phyloP scores from a whole-genome alignment of 2,888 invertebrate genomes.

The Eustalomyia histrio region DNA sequence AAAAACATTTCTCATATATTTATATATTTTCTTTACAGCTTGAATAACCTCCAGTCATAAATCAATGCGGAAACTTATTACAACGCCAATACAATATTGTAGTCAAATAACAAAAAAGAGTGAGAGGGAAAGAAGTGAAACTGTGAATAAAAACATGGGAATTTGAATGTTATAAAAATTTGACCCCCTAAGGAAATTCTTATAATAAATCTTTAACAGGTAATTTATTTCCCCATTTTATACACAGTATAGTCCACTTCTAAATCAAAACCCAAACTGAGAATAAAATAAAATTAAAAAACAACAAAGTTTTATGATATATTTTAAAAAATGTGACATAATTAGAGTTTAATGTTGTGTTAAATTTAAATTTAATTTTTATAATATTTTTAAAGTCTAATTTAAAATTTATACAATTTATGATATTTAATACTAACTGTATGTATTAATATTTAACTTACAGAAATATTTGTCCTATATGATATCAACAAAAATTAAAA shows the following conservation, averaged over 20 bases:
- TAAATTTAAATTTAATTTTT: background rate
- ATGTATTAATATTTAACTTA: too few relatives aligned
- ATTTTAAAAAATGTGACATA: background rate
- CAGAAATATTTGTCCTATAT: too few relatives aligned
- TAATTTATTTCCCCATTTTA: slow-evolving; percentile 15
- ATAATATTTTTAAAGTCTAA: background rate
- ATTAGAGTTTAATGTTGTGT: slow-evolving; percentile 1
- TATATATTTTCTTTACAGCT: slow-evolving; percentile 29
- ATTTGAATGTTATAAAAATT: background rate
- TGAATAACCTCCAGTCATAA: slow-evolving; percentile 44
- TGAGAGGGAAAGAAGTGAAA: background rate
- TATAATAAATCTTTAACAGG: slow-evolving; percentile 20
- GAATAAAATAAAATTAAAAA: background rate
- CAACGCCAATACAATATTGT: slow-evolving; percentile 13
- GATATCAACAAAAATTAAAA: too few relatives aligned
- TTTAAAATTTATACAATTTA: too few relatives aligned
- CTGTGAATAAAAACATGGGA: background rate
- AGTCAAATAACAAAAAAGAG: background rate
- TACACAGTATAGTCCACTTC: background rate
- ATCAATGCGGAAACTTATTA: slow-evolving; percentile 43
- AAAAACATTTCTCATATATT: background rate
- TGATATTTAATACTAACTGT: too few relatives aligned
- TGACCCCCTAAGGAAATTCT: slow-evolving; percentile 20
- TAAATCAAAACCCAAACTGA: background rate
- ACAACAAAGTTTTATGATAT: background rate